Conservation (phyloP, 2,113 vertebrate species). For the Hucho hucho region DNA sequence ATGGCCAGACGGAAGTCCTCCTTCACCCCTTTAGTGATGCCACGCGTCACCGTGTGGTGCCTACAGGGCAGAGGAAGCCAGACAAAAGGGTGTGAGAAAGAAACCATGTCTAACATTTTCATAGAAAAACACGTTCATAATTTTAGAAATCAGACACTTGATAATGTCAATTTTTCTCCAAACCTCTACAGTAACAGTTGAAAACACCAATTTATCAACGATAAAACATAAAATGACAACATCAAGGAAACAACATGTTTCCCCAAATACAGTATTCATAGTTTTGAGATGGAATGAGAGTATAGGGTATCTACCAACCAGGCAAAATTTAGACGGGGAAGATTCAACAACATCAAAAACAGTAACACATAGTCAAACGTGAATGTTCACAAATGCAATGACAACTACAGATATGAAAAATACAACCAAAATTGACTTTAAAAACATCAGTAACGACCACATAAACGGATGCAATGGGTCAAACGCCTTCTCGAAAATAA, state of each 20-base stretch:
- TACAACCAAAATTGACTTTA: slow-evolving; percentile 47
- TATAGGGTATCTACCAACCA: background rate
- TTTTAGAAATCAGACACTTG: background rate
- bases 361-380: background rate
- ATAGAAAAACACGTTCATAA: no score
- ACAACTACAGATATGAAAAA: slow-evolving; percentile 57
- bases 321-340: background rate
- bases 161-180: background rate
- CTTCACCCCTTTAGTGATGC: slow-evolving; percentile 98
- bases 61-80: slow-evolving; percentile 66
- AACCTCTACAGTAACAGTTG: background rate
- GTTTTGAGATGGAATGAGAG: background rate
- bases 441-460: slow-evolving; percentile 59
- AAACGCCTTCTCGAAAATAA: slow-evolving; percentile 59
- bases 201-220: background rate
- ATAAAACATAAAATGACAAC: background rate
- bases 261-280: background rate
- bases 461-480: slow-evolving; percentile 62
- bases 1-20: slow-evolving; percentile 98
- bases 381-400: slow-evolving; percentile 62
- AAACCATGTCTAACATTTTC: background rate
- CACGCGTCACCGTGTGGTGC: slow-evolving; percentile 96
- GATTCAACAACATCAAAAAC: background rate
- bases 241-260: background rate
- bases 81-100: background rate